Evolutionary conservation across 2,888 invertebrate species (phyloP), one percentile per base, ranked within the genome.

Genomic region (Cyrtodaria siliqua): DNA sequence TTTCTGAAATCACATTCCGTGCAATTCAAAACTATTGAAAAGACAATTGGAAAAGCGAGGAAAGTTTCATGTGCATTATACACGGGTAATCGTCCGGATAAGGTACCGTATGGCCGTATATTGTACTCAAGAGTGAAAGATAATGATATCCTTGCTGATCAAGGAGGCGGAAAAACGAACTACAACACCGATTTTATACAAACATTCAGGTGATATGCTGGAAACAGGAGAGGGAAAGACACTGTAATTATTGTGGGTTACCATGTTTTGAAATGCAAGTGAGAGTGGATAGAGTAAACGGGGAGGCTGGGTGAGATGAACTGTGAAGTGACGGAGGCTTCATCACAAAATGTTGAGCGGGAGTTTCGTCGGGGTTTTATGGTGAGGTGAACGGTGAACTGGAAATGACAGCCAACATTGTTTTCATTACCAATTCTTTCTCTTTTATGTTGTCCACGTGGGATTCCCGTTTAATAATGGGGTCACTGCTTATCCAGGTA

Each of bases 121-220:
- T 47, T 40, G 47, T 59, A 29, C 47, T 4, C 20, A 24, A n/a
- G 33, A 53, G 29, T 64, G 60, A 47, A 68, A 53, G 59, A 27
- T 75, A 75, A 75, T 79, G 72, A 79, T 79, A 75, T 33, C 63
- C 57, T 71, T 75, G 68, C 55, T 38, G 60, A 61, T 67, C 62
- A 79, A 55, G 64, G 24, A 63, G 73, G 75, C 61, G 79, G 68
- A 75, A 79, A 75, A 69, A 64, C 49, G 69, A 56, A 47, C 60
- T 53, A 63, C 53, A 75, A 64, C 60, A 64, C 61, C 44, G 24
- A 27, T 49, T 57, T 49, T 42, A 59, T 40, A 33, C 20, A 9
- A 47, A 57, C 40, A 42, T 47, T 33, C 61, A 56, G 47, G 47
- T 57, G 61, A 55, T 53, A 26, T 38, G 24, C 38, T 23, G 38